Evolutionary conservation across 2,888 invertebrate species (phyloP), one percentile per base, ranked within the genome.

Genomic region (Torymus aiolomorphi): DNA sequence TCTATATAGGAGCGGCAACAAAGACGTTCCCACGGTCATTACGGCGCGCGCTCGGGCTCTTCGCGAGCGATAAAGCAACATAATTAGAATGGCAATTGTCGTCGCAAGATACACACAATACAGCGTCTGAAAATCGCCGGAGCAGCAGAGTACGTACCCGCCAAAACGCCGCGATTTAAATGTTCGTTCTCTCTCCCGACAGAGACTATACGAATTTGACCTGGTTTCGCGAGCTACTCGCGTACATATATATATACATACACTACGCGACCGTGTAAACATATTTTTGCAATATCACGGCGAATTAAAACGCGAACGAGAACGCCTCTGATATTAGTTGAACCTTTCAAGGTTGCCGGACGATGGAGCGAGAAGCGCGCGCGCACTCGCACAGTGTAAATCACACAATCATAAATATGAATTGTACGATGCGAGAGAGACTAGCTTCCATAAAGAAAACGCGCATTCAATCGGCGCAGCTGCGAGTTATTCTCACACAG

Each of bases 1-100:
- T 14, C 14, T 57, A n/a, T 66, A 51, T 62, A 77, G 67, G 78
- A 72, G 72, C 52, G 57, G 69, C 69, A 73, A 77, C 77, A 77
- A 77, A 77, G 80, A 80, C 65, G 73, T 77, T 80, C 80, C 77
- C 80, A 80, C 80, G 73, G 59, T 61, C 70, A 77, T 80, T 77
- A 77, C 49, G 59, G 13, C 49, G 59, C 51, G 42, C 57, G 51
- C 57, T 31, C 24, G 42, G 49, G 69, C 59, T 67, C 2, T 31
- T 8, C 31, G 31, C 62, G n/a, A 54, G 69, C 69, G 67, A 54
- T 62, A 57, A 18, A 70, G 71, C 80, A 57, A 66, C 71, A 61
- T 51, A 80, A 76, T 80, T 71, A 72, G 76, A 72, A 72, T 67
- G 18, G 71, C 76, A 65, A 79, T 79, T 70, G 69, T 62, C 65